phyloP scores from a whole-genome alignment of 2,113 vertebrate genomes.

The Gallinago undulata region DNA sequence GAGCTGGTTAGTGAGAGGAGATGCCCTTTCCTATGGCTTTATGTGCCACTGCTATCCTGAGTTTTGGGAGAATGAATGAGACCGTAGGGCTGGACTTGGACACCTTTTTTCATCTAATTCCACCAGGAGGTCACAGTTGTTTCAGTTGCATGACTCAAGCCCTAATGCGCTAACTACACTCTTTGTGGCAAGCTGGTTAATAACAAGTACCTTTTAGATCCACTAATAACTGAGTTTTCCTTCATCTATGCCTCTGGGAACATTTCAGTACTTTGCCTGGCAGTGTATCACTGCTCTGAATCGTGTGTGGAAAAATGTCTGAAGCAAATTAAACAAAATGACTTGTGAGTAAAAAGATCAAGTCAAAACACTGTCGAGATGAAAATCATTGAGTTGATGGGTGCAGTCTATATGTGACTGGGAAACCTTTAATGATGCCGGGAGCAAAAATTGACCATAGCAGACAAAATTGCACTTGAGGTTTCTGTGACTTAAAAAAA shows the following conservation, averaged over 20 bases:
- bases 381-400: background rate
- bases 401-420: background rate
- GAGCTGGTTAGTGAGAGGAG: background rate
- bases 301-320: background rate
- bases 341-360: slow-evolving; percentile 48
- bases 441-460: background rate
- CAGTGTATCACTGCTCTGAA: background rate
- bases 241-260: slow-evolving; percentile 43
- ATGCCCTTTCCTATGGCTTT: background rate
- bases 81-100: background rate
- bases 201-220: slow-evolving; percentile 14
- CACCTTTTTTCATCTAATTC: background rate
- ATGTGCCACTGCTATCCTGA: background rate
- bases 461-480: background rate
- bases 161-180: fast-evolving
- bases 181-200: background rate
- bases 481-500: background rate
- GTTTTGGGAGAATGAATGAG: background rate
- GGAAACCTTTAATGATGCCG: background rate
- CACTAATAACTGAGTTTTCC: slow-evolving; percentile 29
- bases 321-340: slow-evolving; percentile 33
- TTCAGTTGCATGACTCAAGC: background rate
- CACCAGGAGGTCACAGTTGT: background rate
- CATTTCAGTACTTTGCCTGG: slow-evolving; percentile 44
- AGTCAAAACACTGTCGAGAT: slow-evolving; percentile 26